Percentiles rank a stretch among this genome's conserved stretches.
These are phyloP conservation scores for Moxostoma hubbsi DNA, from an alignment of 2,797 vertebrate genomes.

Conservation along the genomic window DNA sequence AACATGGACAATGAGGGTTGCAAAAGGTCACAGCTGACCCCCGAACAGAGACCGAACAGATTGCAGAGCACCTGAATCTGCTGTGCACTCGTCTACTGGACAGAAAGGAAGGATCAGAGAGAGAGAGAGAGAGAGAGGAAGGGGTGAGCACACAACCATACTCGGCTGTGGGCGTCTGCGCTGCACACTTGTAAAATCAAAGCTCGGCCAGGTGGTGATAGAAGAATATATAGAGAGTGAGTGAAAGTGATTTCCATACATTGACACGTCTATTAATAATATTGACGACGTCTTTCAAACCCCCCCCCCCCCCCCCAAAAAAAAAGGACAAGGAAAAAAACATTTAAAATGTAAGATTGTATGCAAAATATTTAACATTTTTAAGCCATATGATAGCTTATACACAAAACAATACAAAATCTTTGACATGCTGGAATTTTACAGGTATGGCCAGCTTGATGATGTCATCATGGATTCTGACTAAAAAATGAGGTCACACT, in stretches of 20 bases:
- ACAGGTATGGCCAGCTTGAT: conserved; percentile 34
- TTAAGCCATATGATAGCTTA: neutral
- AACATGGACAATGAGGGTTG: conserved; percentile 28
- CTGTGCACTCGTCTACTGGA: conserved; percentile 39
- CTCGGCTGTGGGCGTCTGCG: neutral
- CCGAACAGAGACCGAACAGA: conserved; percentile 12
- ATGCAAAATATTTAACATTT: too few relatives aligned
- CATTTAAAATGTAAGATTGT: too few relatives aligned
- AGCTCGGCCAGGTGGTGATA: conserved; percentile 75
- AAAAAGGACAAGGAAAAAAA: too few relatives aligned
- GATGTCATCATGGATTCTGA: conserved; percentile 33
- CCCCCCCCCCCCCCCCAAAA: too few relatives aligned
- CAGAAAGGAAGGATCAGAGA: conserved; percentile 53
- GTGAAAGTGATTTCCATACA: neutral
- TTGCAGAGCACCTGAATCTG: conserved; percentile 39
- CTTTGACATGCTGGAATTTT: neutral
- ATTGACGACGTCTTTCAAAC: too few relatives aligned
- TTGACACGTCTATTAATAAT: too few relatives aligned
- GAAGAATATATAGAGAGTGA: conserved; percentile 46
- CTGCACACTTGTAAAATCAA: conserved; percentile 53
- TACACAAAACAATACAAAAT: neutral
- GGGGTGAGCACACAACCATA: neutral
- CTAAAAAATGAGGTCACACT: conserved; percentile 54
- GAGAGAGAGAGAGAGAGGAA: conserved; percentile 35
- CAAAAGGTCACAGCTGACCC: conserved; percentile 17